A percentile compares a stretch with the other conserved stretches of the same genome.
Evolutionary conservation across 2,113 vertebrate species (phyloP).

Genomic region (Motacilla alba): DNA sequence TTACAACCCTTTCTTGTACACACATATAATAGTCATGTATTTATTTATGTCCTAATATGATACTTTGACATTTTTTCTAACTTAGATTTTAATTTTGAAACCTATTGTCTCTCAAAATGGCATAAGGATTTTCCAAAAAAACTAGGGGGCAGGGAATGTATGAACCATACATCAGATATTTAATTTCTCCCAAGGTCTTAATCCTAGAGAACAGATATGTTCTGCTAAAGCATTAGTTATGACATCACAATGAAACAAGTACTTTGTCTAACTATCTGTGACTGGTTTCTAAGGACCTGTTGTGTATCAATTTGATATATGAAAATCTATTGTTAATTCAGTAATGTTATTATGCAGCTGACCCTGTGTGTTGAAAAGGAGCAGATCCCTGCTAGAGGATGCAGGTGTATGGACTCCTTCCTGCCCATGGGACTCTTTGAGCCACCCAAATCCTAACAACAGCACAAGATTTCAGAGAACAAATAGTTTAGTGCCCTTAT

Average conservation of each 20-base stretch:
- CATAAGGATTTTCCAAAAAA: background rate
- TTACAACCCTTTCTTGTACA: background rate
- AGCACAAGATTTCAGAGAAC: background rate
- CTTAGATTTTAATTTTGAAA: background rate
- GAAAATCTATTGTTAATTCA: background rate
- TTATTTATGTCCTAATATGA: background rate
- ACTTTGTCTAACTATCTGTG: background rate
- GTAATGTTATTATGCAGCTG: background rate
- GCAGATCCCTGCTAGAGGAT: background rate
- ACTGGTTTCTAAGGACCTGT: background rate
- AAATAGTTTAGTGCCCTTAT: background rate
- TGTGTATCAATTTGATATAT: background rate
- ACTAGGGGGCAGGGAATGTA: rapidly evolving
- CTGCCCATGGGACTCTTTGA: rapidly evolving
- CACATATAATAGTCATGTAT: background rate
- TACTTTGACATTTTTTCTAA: background rate
- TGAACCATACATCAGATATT: background rate
- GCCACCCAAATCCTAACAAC: background rate
- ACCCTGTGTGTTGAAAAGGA: background rate
- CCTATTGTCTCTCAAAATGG: background rate
- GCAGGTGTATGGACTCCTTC: background rate
- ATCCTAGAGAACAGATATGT: background rate
- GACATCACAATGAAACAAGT: background rate
- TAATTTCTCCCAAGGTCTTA: background rate
- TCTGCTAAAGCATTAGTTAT: background rate